Evolutionary conservation across 2,888 invertebrate genomes (phyloP).

Genomic region (Gasteruption jaculator): DNA sequence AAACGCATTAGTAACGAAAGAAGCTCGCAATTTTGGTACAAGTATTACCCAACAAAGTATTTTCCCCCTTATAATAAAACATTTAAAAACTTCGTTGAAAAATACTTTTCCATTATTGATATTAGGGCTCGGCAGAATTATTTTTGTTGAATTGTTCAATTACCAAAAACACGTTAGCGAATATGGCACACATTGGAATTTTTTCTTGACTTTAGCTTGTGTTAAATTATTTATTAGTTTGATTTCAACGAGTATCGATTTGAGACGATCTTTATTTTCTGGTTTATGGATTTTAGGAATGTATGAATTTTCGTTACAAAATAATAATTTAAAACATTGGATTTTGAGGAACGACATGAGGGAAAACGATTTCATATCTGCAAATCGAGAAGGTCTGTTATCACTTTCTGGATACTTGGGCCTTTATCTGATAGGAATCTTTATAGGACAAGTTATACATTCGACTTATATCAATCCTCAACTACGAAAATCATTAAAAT

Average conservation of each 20-base stretch:
- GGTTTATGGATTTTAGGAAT: constrained; percentile 57
- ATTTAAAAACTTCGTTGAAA: constrained; percentile 37
- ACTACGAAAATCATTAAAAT: constrained; percentile 16
- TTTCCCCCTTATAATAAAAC: constrained; percentile 24
- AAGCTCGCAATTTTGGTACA: constrained; percentile 44
- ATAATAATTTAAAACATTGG: constrained; percentile 64
- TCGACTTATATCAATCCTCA: constrained; percentile 30
- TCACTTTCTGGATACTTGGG: constrained; percentile 82
- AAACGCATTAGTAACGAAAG: constrained; percentile 71
- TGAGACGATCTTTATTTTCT: constrained; percentile 55
- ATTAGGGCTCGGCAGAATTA: constrained; percentile 62
- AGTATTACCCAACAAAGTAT: constrained; percentile 19
- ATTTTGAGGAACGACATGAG: constrained; percentile 62
- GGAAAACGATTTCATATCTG: constrained; percentile 60
- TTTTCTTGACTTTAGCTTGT: constrained; percentile 88
- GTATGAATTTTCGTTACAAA: constrained; percentile 65
- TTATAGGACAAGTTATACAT: constrained; percentile 58
- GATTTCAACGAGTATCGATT: constrained; percentile 56
- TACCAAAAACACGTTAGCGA: constrained; percentile 89
- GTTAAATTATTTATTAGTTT: constrained; percentile 71
- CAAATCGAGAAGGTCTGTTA: constrained; percentile 89
- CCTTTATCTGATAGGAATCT: constrained; percentile 73
- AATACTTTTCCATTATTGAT: constrained; percentile 54
- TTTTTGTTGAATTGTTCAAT: constrained; percentile 60
- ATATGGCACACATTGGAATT: constrained; percentile 98